Evolutionary conservation across 2,113 vertebrate genomes (phyloP).

Genomic region (Sebastes fasciatus): DNA sequence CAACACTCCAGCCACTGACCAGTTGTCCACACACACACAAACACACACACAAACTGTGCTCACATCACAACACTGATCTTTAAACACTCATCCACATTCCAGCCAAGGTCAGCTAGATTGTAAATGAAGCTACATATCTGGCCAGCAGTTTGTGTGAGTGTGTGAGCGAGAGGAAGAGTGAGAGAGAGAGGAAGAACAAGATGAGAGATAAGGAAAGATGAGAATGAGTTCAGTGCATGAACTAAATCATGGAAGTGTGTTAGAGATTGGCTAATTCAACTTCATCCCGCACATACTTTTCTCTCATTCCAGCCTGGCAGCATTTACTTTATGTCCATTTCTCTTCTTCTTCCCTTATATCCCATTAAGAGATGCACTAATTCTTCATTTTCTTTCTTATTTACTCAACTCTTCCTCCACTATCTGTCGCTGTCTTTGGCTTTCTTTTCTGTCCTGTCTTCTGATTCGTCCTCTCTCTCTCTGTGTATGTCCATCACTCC

Average conservation of each 20-base stretch:
- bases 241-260: conserved; percentile 38
- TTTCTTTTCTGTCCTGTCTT: conserved; percentile 52
- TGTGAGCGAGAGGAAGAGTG: conserved; percentile 15
- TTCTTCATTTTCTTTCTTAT: conserved; percentile 34
- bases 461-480: conserved; percentile 57
- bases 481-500: conserved; percentile 47
- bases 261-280: conserved; percentile 51
- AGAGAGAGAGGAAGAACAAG: background rate
- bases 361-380: conserved; percentile 47
- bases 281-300: conserved; percentile 33
- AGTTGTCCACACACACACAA: conserved; percentile 68
- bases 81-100: conserved; percentile 85
- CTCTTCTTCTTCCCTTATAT: conserved; percentile 25
- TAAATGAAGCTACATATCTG: conserved; percentile 75
- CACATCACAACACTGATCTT: conserved; percentile 81
- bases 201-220: conserved; percentile 20
- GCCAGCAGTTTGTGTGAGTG: conserved; percentile 32
- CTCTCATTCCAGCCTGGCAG: conserved; percentile 10
- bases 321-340: conserved; percentile 43
- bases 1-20: conserved; percentile 85
- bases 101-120: conserved; percentile 87
- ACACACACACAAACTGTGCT: conserved; percentile 86
- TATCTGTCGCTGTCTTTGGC: conserved; percentile 21
- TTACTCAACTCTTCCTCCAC: background rate
- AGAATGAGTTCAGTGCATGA: conserved; percentile 8